Evolutionary conservation across 2,113 vertebrate genomes (phyloP).

Genomic region (Daubentonia madagascariensis): DNA sequence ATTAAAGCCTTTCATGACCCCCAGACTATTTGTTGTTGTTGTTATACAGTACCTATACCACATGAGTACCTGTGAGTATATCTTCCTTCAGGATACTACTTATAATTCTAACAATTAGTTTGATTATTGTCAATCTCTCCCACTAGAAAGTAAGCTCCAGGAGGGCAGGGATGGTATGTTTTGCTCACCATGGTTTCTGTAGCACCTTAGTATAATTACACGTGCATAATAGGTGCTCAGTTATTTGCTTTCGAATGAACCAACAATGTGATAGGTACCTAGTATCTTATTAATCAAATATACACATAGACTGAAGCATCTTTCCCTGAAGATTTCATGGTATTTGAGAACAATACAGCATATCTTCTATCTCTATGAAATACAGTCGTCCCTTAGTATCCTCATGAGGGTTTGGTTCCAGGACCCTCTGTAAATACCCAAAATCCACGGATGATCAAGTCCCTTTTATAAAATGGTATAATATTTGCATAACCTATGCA

Average conservation of each 20-base stretch:
- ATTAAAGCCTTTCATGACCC: not conserved
- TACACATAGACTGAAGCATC: not conserved
- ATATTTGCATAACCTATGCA: not conserved
- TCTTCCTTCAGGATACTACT: not conserved
- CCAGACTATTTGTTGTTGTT: not conserved
- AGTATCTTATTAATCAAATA: not conserved
- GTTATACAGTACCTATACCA: not conserved
- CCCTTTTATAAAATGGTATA: not conserved
- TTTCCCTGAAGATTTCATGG: not conserved
- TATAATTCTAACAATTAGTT: not conserved
- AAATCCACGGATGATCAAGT: not conserved
- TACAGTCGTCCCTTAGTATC: not conserved
- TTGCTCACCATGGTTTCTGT: not conserved
- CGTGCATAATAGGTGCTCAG: not conserved
- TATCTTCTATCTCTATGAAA: not conserved
- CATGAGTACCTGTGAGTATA: accelerated
- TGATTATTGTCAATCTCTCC: not conserved
- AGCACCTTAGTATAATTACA: not conserved
- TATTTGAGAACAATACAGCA: not conserved
- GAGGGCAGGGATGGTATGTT: not conserved
- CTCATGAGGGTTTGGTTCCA: not conserved
- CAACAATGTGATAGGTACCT: not conserved
- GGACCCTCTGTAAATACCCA: not conserved
- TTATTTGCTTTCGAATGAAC: not conserved
- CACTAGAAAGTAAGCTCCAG: not conserved